These are phyloP conservation scores for Aphelinus certus DNA, from an alignment of 1,140 invertebrate species.

Conservation along the genomic window DNA sequence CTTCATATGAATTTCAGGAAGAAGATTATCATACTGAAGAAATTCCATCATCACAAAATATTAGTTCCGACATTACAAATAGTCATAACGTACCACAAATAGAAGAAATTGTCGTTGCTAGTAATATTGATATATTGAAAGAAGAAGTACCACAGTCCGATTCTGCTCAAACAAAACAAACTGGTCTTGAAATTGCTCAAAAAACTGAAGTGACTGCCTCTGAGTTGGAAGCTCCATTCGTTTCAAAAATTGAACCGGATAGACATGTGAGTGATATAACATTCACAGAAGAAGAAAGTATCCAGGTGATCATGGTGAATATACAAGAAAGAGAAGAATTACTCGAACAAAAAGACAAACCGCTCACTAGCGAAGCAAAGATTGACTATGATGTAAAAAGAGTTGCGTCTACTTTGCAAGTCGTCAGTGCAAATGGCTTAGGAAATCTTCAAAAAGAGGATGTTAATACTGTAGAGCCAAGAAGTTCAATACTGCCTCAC, in stretches of 20 bases:
- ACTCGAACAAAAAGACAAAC: slow-evolving; percentile 55
- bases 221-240: slow-evolving; percentile 67
- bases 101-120: slow-evolving; percentile 59
- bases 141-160: slow-evolving; percentile 52
- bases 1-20: slow-evolving; percentile 43
- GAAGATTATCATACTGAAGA: slow-evolving; percentile 49
- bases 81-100: slow-evolving; percentile 63
- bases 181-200: slow-evolving; percentile 57
- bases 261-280: slow-evolving; percentile 59
- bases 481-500: slow-evolving; percentile 59
- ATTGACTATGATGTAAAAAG: slow-evolving; percentile 64
- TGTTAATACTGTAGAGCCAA: slow-evolving; percentile 57
- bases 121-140: slow-evolving; percentile 49
- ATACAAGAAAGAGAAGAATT: slow-evolving; percentile 66
- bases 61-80: slow-evolving; percentile 58
- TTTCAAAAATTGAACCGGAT: slow-evolving; percentile 62
- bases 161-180: slow-evolving; percentile 58
- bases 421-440: slow-evolving; percentile 58
- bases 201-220: slow-evolving; percentile 62
- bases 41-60: slow-evolving; percentile 56
- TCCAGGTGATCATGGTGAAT: slow-evolving; percentile 64
- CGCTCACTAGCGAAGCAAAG: slow-evolving; percentile 60
- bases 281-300: slow-evolving; percentile 64
- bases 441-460: slow-evolving; percentile 54
- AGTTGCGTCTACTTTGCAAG: slow-evolving; percentile 67